Evolutionary conservation across 2,797 vertebrate genomes (phyloP), one percentile per base, ranked within the genome.

Genomic region (Trachops cirrhosus): DNA sequence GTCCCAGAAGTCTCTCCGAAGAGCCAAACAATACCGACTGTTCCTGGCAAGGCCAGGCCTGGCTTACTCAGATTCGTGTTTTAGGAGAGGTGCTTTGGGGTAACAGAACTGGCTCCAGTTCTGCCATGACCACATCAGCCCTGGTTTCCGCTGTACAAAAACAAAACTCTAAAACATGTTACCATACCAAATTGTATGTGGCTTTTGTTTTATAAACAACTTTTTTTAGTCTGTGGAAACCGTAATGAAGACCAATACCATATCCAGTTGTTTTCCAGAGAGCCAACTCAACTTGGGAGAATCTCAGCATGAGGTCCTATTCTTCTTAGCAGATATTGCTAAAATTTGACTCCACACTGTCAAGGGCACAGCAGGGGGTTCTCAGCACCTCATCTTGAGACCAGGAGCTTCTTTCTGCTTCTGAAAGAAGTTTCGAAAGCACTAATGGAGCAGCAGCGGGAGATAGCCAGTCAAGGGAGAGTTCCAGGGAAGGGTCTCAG

Each of bases 121-220:
- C 94, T 52, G 92, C 82, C 95, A 96, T 96, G 97, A 97, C 94
- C 96, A 75, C 96, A 96, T 97, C 74, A 12, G 96, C 83, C 92
- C 82, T 67, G 57, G 67, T 96, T 97, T 97, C 96, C 44, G 8
- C 94, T 91, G 82, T 83, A 54, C 94, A 92, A 97, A 96, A 97
- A 95, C 95, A 97, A 95, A 96, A 83, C 85, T 73, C 88, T 67
- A 48, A 95, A 97, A 94, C 85, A 92, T 59, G 94, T 89, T 68
- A 95, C 95, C 91, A 73, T 94, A 95, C 91, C 94, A 95, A 97
- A 97, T 96, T 48, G 32, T 95, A 83, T 67, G 94, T 22, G 86
- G 94, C 82, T 95, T 97, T 97, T 96, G 92, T 96, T 96, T 96
- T 92, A 96, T 92, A 97, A 97, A 97, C 92, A 95, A 87, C 68